Conservation (phyloP, 2,888 invertebrate species). For the Sialis fuliginosa region DNA sequence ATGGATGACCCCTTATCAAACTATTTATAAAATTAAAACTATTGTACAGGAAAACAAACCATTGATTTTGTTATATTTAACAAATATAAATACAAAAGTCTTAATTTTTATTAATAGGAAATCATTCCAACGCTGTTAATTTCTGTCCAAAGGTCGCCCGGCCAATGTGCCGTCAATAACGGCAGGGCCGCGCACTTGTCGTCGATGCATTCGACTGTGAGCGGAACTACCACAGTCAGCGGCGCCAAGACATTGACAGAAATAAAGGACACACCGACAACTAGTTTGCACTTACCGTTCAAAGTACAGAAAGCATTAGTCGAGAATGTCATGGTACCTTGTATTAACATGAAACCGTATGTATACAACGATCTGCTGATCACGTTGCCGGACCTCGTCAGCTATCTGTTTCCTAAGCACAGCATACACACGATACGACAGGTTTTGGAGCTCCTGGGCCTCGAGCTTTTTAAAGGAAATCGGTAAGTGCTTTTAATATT, state of each 20-base stretch:
- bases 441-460: slow-evolving; percentile 60
- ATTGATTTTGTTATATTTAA: too few relatives aligned
- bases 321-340: slow-evolving; percentile 64
- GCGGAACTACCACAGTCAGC: slow-evolving; percentile 4
- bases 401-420: slow-evolving; percentile 63
- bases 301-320: slow-evolving; percentile 68
- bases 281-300: slow-evolving; percentile 53
- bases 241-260: slow-evolving; percentile 43
- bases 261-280: slow-evolving; percentile 49
- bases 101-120: too few relatives aligned
- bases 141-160: too few relatives aligned
- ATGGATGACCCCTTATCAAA: too few relatives aligned
- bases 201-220: too few relatives aligned
- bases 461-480: slow-evolving; percentile 69
- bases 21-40: too few relatives aligned
- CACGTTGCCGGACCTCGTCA: slow-evolving; percentile 64
- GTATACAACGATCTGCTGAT: slow-evolving; percentile 65
- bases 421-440: slow-evolving; percentile 58
- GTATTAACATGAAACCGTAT: slow-evolving; percentile 76
- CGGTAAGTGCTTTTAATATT: slow-evolving; percentile 37
- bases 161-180: too few relatives aligned
- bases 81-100: too few relatives aligned
- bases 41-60: too few relatives aligned
- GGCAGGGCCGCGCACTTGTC: too few relatives aligned
- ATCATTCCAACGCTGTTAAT: too few relatives aligned